phyloP scores from a whole-genome alignment of 1,140 invertebrate species.

The Drosophila sechellia region DNA sequence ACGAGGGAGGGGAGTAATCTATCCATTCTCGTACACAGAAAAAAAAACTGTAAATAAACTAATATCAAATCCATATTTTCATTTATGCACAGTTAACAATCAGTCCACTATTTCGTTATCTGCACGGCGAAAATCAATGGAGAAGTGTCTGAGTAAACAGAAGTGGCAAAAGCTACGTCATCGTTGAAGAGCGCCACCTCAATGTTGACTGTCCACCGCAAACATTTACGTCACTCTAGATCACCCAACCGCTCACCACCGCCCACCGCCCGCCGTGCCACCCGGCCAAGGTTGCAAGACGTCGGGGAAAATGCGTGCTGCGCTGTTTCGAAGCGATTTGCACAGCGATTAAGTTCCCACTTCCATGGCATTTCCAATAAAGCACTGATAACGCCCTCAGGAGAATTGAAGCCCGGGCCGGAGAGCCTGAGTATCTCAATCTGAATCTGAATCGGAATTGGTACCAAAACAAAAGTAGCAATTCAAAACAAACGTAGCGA shows the following conservation, averaged over 20 bases:
- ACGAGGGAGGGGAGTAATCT: conserved; percentile 33
- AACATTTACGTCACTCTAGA: conserved; percentile 44
- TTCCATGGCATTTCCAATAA: conserved; percentile 5
- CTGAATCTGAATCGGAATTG: conserved; percentile 42
- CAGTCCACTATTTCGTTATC: background rate
- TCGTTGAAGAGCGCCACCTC: conserved; percentile 37
- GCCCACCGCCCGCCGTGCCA: background rate
- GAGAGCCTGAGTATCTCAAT: no score
- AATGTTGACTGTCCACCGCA: conserved; percentile 12
- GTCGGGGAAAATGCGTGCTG: conserved; percentile 16
- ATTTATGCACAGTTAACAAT: no score
- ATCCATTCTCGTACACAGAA: conserved; percentile 33
- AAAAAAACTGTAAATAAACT: background rate
- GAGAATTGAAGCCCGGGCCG: background rate
- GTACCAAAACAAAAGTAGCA: conserved; percentile 77
- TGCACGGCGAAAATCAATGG: conserved; percentile 68
- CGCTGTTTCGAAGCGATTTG: conserved; percentile 19
- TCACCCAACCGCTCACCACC: conserved; percentile 20
- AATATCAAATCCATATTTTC: no score
- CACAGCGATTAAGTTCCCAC: conserved; percentile 27
- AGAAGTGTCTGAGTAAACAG: conserved; percentile 65
- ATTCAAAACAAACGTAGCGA: conserved; percentile 69
- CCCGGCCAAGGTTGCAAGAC: conserved; percentile 15
- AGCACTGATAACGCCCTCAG: conserved; percentile 48
- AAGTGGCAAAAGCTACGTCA: conserved; percentile 62